These are phyloP conservation scores for Atta colombica DNA, from an alignment of 1,140 invertebrate species.

Conservation along the genomic window DNA sequence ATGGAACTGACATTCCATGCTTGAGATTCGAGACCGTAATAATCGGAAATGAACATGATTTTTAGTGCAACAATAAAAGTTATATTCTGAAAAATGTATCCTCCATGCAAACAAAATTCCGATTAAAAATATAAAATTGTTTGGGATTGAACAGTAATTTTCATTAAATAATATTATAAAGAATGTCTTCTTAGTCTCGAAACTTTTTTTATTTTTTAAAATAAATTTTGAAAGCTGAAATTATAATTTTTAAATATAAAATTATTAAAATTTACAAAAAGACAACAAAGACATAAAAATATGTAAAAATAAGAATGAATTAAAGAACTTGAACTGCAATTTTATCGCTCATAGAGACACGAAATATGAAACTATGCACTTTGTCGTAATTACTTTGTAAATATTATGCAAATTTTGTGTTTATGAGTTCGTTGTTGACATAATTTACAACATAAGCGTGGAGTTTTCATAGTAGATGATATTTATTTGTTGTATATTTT, in stretches of 20 bases:
- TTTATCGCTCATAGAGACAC: background rate
- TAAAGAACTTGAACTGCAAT: background rate
- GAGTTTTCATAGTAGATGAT: background rate
- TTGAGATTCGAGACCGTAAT: conserved; percentile 29
- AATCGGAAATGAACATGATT: background rate
- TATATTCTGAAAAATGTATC: conserved; percentile 12
- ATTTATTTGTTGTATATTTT: conserved; percentile 25
- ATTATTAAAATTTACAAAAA: background rate
- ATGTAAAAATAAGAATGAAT: background rate
- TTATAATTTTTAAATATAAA: background rate
- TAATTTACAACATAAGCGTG: background rate
- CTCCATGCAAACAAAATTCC: background rate
- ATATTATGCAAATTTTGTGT: conserved; percentile 26
- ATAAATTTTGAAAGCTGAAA: background rate
- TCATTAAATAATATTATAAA: background rate
- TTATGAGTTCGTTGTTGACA: background rate
- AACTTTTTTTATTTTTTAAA: background rate
- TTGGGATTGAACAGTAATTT: background rate
- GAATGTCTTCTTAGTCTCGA: background rate
- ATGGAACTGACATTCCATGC: conserved; percentile 12
- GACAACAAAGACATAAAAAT: background rate
- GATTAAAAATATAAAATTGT: background rate
- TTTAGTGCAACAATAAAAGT: background rate
- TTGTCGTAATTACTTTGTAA: conserved; percentile 22
- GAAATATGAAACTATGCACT: background rate